These are phyloP conservation scores for Pelobates fuscus DNA, from an alignment of 2,113 vertebrate genomes.

Conservation along the genomic window DNA sequence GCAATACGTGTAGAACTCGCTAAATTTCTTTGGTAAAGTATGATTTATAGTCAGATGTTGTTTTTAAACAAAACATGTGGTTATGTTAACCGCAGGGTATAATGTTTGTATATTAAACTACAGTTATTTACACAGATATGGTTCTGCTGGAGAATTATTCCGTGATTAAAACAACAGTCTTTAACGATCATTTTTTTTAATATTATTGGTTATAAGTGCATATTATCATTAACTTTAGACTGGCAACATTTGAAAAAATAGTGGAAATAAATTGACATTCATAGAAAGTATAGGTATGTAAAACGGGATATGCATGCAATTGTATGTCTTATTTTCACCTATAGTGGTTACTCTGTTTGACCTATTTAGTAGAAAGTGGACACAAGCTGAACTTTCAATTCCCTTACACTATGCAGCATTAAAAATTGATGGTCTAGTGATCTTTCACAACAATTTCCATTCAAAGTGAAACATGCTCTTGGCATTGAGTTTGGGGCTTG, in stretches of 20 bases:
- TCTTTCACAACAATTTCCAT: slow-evolving; percentile 44
- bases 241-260: background rate
- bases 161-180: background rate
- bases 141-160: slow-evolving; percentile 21
- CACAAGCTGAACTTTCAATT: slow-evolving; percentile 38
- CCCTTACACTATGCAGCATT: slow-evolving; percentile 31
- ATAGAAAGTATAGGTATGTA: background rate
- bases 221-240: background rate
- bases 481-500: slow-evolving; percentile 38
- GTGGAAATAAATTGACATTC: background rate
- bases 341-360: slow-evolving; percentile 11
- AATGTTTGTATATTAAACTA: slow-evolving; percentile 21
- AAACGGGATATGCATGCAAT: background rate
- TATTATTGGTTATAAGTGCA: background rate
- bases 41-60: slow-evolving; percentile 11
- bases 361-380: slow-evolving; percentile 40
- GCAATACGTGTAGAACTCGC: background rate
- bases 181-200: slow-evolving; percentile 26
- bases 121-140: slow-evolving; percentile 36
- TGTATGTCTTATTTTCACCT: slow-evolving; percentile 22
- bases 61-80: slow-evolving; percentile 34
- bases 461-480: slow-evolving; percentile 49
- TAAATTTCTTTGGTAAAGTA: background rate
- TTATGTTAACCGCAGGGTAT: background rate
- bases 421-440: slow-evolving; percentile 51